Conservation (phyloP, 2,113 vertebrate genomes). For the Conger conger region DNA sequence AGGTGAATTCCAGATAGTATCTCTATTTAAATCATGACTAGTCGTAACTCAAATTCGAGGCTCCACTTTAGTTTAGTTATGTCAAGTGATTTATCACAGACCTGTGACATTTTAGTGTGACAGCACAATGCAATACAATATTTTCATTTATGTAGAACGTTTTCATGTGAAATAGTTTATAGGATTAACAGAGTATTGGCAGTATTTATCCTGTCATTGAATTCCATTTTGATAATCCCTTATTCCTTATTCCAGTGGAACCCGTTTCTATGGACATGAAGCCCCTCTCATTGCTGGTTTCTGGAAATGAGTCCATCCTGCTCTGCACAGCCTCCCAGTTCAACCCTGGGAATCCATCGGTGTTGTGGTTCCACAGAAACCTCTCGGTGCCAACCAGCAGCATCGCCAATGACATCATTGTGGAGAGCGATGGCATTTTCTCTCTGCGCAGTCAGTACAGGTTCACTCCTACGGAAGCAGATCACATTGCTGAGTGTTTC, state of each 20-base stretch:
- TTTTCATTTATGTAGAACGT: too few species aligned
- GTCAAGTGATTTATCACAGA: too few species aligned
- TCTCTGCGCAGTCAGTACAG: conserved; percentile 11
- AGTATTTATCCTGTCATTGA: too few species aligned
- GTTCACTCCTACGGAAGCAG: background rate
- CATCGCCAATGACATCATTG: background rate
- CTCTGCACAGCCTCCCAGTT: background rate
- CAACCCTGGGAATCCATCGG: background rate
- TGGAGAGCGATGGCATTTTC: background rate
- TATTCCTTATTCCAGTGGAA: conserved; percentile 4
- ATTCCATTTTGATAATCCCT: background rate
- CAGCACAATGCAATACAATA: too few species aligned
- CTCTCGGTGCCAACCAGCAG: background rate
- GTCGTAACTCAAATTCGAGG: too few species aligned
- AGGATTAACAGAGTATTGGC: too few species aligned
- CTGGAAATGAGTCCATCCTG: background rate
- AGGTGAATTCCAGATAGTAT: too few species aligned
- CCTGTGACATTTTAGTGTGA: too few species aligned
- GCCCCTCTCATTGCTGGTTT: background rate
- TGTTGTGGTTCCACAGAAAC: background rate
- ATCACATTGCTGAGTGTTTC: background rate
- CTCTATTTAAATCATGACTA: too few species aligned
- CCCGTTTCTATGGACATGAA: background rate
- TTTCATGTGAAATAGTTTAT: too few species aligned
- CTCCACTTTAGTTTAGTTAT: too few species aligned